Conservation (phyloP, 2,797 vertebrate species). For the Cetoscarus ocellatus region DNA sequence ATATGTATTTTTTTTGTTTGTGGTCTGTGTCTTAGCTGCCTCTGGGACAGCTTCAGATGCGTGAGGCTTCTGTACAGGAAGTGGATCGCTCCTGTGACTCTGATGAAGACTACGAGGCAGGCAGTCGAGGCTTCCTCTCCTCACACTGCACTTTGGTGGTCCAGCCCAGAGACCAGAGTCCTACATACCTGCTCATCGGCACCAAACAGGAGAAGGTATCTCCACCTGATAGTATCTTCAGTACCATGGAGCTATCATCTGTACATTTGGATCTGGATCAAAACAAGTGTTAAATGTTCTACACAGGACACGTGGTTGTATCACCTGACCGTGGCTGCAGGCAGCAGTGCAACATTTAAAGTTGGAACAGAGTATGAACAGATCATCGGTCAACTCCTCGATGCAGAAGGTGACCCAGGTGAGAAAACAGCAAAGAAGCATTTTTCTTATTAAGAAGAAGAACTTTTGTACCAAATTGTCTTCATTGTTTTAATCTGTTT, state of each 20-base stretch:
- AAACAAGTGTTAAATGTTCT: background rate
- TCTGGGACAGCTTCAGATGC: conserved; percentile 89
- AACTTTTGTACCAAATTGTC: too few species aligned
- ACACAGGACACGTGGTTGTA: conserved; percentile 95
- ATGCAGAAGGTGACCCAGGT: conserved; percentile 92
- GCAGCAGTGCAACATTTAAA: conserved; percentile 87
- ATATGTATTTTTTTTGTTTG: too few species aligned
- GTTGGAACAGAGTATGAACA: conserved; percentile 94
- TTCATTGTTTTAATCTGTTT: too few species aligned
- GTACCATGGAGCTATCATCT: background rate
- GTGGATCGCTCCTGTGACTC: conserved; percentile 97
- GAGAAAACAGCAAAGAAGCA: conserved; percentile 53
- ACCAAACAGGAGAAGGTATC: conserved; percentile 95
- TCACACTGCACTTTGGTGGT: conserved; percentile 94
- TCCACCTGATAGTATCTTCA: background rate
- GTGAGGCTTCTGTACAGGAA: conserved; percentile 89
- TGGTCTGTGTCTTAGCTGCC: conserved; percentile 82
- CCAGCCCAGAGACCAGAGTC: conserved; percentile 93
- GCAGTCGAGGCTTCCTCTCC: conserved; percentile 89
- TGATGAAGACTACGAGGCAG: conserved; percentile 94
- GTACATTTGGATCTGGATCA: too few species aligned
- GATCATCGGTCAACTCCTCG: conserved; percentile 92
- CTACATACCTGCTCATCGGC: conserved; percentile 95
- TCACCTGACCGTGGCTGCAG: conserved; percentile 92
- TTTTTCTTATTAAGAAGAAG: too few species aligned